phyloP scores from a whole-genome alignment of 2,888 invertebrate genomes.

The Pollenia labialis region DNA sequence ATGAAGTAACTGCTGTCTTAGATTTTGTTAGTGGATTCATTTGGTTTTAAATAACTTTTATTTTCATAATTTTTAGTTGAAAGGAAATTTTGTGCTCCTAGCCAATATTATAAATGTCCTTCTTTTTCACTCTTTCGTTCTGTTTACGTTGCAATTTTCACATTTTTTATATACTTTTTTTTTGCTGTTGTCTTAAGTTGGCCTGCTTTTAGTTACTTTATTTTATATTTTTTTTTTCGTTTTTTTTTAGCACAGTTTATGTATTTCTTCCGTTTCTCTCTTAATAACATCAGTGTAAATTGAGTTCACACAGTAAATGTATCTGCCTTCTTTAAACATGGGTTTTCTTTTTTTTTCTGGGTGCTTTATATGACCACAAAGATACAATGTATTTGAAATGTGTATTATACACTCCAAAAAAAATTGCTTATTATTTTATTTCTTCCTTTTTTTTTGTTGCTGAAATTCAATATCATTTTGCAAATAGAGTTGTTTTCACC shows the following conservation, averaged over 20 bases:
- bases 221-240: background rate
- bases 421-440: constrained; percentile 43
- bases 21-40: too few relatives aligned
- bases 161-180: background rate
- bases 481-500: constrained; percentile 43
- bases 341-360: background rate
- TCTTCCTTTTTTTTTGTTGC: constrained; percentile 1
- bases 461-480: constrained; percentile 67
- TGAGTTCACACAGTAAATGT: constrained; percentile 53
- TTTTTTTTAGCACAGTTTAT: background rate
- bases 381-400: constrained; percentile 13
- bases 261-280: background rate
- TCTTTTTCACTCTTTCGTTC: constrained; percentile 20
- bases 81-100: background rate
- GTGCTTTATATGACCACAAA: constrained; percentile 14
- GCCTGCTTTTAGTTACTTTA: constrained; percentile 29
- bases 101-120: background rate
- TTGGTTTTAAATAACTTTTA: background rate
- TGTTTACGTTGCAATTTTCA: constrained; percentile 53
- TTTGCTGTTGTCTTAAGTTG: constrained; percentile 27
- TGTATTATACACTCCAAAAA: background rate
- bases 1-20: too few relatives aligned
- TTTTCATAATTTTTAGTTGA: too few relatives aligned
- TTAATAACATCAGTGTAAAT: constrained; percentile 58
- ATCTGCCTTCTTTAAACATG: constrained; percentile 24